phyloP scores from a whole-genome alignment of 2,113 vertebrate species.

The Axis porcinus region DNA sequence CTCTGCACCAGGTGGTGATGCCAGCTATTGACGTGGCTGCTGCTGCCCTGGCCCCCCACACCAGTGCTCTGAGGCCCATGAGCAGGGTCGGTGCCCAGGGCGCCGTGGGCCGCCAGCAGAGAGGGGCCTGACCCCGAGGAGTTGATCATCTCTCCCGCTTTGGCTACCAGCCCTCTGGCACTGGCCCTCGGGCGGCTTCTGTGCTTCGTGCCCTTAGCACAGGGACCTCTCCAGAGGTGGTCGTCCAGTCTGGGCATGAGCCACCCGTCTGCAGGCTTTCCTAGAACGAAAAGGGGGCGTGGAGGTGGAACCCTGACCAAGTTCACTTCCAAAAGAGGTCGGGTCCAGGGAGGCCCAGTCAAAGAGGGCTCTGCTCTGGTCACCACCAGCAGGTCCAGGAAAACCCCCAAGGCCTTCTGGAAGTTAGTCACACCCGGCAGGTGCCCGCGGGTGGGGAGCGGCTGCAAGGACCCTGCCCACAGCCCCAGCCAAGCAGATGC shows the following conservation, averaged over 20 bases:
- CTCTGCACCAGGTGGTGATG: constrained; percentile 89
- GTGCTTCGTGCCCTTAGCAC: constrained; percentile 76
- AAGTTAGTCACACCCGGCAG: not conserved
- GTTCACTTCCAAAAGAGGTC: not conserved
- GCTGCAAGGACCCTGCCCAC: not conserved
- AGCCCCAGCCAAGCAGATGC: not conserved
- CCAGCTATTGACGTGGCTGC: constrained; percentile 72
- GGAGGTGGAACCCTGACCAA: not conserved
- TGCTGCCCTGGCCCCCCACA: not conserved
- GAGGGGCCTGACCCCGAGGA: constrained; percentile 50
- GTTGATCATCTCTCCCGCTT: constrained; percentile 81
- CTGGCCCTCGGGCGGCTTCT: constrained; percentile 70
- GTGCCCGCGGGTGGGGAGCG: not conserved
- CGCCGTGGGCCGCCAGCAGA: constrained; percentile 12
- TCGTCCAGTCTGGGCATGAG: constrained; percentile 89
- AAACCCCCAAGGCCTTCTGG: not conserved
- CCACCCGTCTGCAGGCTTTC: constrained; percentile 60
- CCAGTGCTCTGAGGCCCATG: not conserved
- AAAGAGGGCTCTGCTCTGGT: not conserved
- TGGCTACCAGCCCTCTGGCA: constrained; percentile 80
- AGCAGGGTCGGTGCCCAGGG: not conserved
- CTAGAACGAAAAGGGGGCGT: not conserved
- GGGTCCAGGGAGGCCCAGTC: not conserved
- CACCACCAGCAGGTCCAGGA: not conserved
- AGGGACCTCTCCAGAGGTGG: constrained; percentile 89